Percentiles rank a stretch among this genome's conserved stretches.
Conservation (phyloP, 2,888 invertebrate species). For the Metopia argyrocephala region DNA sequence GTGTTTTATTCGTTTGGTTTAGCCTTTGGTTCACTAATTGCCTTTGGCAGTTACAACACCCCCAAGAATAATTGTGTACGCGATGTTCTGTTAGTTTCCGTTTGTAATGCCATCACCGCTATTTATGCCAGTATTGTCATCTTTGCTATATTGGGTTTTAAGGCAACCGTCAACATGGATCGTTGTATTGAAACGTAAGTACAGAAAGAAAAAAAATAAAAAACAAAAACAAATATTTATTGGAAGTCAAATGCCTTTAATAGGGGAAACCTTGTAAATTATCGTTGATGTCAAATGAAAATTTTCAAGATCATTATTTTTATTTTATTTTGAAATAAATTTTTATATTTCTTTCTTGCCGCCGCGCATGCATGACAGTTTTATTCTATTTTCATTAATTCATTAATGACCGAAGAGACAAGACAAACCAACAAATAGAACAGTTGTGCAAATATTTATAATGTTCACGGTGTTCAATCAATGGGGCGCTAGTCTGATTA, state of each 20-base stretch:
- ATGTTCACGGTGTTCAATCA: constrained; percentile 30
- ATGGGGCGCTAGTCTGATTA: constrained; percentile 35
- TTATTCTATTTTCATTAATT: constrained; percentile 31
- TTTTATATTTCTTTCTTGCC: neutral
- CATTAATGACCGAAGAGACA: constrained; percentile 28
- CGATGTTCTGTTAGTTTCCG: constrained; percentile 92
- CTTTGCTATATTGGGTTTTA: constrained; percentile 96
- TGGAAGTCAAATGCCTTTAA: neutral
- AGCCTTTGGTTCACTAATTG: constrained; percentile 96
- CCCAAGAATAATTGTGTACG: constrained; percentile 96
- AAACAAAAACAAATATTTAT: neutral
- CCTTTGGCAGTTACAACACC: constrained; percentile 96
- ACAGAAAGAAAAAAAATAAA: neutral
- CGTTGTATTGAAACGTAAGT: constrained; percentile 87
- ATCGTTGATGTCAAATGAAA: neutral
- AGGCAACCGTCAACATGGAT: constrained; percentile 93
- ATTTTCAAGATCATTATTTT: constrained; percentile 46
- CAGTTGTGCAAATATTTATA: neutral
- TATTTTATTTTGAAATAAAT: neutral
- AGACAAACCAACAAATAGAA: neutral
- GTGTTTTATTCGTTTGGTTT: constrained; percentile 97
- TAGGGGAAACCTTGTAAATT: neutral
- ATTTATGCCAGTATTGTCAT: constrained; percentile 97
- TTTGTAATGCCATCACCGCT: constrained; percentile 95
- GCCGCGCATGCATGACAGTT: neutral